Evolutionary conservation across 2,797 vertebrate species (phyloP).

Genomic region (Hemitrygon akajei): DNA sequence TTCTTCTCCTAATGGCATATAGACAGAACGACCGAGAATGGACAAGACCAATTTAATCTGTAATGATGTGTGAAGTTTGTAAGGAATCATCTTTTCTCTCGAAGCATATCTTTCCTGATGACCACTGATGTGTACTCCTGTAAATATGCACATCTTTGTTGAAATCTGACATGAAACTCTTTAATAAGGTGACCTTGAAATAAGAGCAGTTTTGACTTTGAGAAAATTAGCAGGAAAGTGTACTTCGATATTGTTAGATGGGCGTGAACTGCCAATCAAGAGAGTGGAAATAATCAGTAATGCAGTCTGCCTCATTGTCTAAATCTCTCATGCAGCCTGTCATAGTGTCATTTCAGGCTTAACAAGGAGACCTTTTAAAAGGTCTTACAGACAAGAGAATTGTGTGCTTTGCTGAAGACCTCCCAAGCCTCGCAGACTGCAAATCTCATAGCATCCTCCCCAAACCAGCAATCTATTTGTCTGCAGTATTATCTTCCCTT

Average conservation of each 20-base stretch:
- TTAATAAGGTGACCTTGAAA: conserved; percentile 75
- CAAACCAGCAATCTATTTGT: not conserved
- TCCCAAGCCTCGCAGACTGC: conserved; percentile 31
- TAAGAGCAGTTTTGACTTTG: conserved; percentile 68
- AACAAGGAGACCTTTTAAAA: conserved; percentile 39
- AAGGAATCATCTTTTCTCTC: conserved; percentile 86
- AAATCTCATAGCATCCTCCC: conserved; percentile 13
- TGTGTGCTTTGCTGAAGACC: conserved; percentile 34
- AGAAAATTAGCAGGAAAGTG: conserved; percentile 69
- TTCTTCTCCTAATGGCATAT: conserved; percentile 60
- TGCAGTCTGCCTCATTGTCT: conserved; percentile 58
- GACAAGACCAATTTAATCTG: conserved; percentile 96
- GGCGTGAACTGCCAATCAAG: conserved; percentile 69
- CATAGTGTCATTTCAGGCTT: conserved; percentile 44
- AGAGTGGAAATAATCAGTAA: conserved; percentile 53
- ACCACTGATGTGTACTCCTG: conserved; percentile 85
- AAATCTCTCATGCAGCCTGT: conserved; percentile 49
- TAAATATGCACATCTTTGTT: conserved; percentile 90
- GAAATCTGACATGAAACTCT: conserved; percentile 64
- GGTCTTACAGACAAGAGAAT: conserved; percentile 36
- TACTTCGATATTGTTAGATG: conserved; percentile 63
- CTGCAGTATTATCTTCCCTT: not conserved
- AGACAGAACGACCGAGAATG: conserved; percentile 53
- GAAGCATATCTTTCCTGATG: conserved; percentile 87
- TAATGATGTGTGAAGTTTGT: conserved; percentile 90